Conservation (phyloP, 2,888 invertebrate genomes). For the Drosophila neotestacea region DNA sequence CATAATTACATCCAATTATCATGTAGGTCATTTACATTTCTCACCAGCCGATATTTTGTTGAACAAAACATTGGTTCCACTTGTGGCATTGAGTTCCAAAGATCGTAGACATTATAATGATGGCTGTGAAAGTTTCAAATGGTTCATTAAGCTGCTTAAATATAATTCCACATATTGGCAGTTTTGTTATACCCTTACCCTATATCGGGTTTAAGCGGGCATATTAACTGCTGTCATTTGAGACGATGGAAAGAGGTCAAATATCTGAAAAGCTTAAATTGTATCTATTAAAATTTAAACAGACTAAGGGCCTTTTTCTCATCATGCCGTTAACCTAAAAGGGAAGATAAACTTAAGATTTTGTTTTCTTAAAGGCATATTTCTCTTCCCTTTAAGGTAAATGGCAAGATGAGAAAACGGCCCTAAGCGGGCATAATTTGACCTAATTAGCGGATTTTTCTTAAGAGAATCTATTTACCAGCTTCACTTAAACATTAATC, state of each 20-base stretch:
- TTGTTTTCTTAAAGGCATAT: too few species aligned
- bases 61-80: constrained; percentile 70
- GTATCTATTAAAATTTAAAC: too few species aligned
- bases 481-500: not conserved
- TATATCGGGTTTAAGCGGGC: constrained; percentile 25
- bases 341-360: too few species aligned
- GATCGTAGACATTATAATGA: constrained; percentile 76
- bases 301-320: too few species aligned
- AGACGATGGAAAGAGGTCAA: constrained; percentile 13
- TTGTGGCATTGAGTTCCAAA: constrained; percentile 75
- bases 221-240: constrained; percentile 15
- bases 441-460: not conserved
- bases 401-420: too few species aligned
- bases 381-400: too few species aligned
- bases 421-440: not conserved
- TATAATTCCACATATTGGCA: constrained; percentile 49
- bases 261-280: not conserved
- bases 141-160: constrained; percentile 76
- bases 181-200: constrained; percentile 31
- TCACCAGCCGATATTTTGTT: constrained; percentile 17
- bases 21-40: constrained; percentile 41
- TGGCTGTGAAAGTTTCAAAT: constrained; percentile 77
- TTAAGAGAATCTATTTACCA: constrained; percentile 1
- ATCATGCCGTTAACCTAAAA: too few species aligned
- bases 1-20: constrained; percentile 5